These are phyloP conservation scores for Andrena dorsata DNA, from an alignment of 2,888 invertebrate genomes.

Conservation along the genomic window DNA sequence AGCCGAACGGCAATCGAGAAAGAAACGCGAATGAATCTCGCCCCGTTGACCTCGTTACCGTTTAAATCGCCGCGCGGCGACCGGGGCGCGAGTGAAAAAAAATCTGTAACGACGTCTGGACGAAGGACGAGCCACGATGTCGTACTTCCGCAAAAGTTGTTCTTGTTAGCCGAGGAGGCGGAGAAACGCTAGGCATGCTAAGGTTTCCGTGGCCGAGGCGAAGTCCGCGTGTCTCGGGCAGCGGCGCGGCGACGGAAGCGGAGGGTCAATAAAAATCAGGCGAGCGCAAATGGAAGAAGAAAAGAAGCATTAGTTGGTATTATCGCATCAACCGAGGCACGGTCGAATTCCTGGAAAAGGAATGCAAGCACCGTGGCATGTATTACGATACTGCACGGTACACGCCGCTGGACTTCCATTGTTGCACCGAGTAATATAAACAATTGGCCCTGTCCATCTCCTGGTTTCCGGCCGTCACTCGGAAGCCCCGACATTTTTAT, in stretches of 20 bases:
- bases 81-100: background rate
- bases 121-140: conserved; percentile 13
- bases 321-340: conserved; percentile 76
- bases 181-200: conserved; percentile 37
- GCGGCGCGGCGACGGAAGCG: conserved; percentile 17
- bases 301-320: conserved; percentile 76
- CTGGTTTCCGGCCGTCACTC: conserved; percentile 84
- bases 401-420: conserved; percentile 79
- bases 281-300: conserved; percentile 76
- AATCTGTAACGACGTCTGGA: conserved; percentile 10
- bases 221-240: background rate
- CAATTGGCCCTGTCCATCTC: conserved; percentile 85
- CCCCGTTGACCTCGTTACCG: background rate
- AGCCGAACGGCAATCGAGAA: background rate
- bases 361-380: conserved; percentile 69
- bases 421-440: conserved; percentile 83
- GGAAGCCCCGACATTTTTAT: conserved; percentile 83
- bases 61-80: background rate
- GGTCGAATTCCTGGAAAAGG: conserved; percentile 82
- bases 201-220: conserved; percentile 42
- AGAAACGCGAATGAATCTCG: background rate
- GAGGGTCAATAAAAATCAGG: conserved; percentile 68
- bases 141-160: conserved; percentile 32
- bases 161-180: conserved; percentile 5
- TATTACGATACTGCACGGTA: conserved; percentile 70